Base-by-base conservation (phyloP, 2,888 invertebrate species). In the Choristoneura rosaceana region DNA sequence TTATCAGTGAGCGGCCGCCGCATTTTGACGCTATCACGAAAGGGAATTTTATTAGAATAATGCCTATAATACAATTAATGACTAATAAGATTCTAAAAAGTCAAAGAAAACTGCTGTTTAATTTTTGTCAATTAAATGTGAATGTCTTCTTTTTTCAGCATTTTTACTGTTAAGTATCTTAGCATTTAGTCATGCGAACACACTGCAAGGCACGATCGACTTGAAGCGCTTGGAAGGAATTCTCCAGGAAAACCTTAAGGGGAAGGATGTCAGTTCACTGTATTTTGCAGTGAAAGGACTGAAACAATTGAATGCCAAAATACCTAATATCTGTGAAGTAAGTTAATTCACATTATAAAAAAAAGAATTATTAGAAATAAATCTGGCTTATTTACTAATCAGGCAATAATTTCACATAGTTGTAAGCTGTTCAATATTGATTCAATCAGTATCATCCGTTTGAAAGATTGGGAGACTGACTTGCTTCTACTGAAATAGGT, bases 281-380 rank as follows among this genome's bases (percentile, higher is more conserved):
- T 97, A 97, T 85, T 97, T 97, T 92, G 96, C 97, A 3, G 94
- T 96, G 0, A 94, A 96, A 69, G 98, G 98, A 62, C 95, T 96
- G 70, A 96, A 95, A 78, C 90, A 96, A 61, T 91, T 97, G 1
- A 96, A 95, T 79, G 95, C 95, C 77, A 87, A 95, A 14, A 86
- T 96, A 74, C 95, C 94, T 52, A 92, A 95, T 83, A 83, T 95
- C 84, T 94, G 96, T 92, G 88, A 95, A 88, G 97, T 96, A 87
- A 91, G 82, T 74, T 9, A 70, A n/a, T 5, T 4, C 5, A 14
- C n/a, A 12, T 5, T 14, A 14, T 4, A 9, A 25, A 25, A 25
- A 25, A 25, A 25, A 25, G 25, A 25, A 25, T 25, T 25, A 2
- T 25, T 25, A 2, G 25, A 25, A 25, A 25, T 25, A 25, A 25